phyloP scores from a whole-genome alignment of 2,797 vertebrate genomes.

The Propithecus deckenii region DNA sequence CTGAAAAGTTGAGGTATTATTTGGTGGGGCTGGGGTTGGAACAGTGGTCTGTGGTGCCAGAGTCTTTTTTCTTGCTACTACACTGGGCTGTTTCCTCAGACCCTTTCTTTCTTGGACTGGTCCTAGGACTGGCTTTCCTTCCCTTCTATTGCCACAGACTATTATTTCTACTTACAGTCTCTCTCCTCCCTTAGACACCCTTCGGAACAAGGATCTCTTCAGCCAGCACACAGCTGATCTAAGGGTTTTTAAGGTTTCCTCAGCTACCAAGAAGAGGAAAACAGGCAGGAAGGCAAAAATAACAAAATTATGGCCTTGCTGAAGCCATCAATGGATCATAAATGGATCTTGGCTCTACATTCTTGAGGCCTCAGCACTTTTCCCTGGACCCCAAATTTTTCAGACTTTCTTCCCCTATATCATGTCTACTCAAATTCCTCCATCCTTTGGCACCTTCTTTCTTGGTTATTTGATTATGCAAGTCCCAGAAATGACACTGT shows the following conservation, averaged over 20 bases:
- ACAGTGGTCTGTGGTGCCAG: background rate
- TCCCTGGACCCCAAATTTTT: background rate
- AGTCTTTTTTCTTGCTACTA: background rate
- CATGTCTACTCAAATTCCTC: background rate
- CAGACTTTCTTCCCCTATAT: background rate
- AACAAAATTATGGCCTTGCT: constrained; percentile 22
- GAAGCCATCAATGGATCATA: background rate
- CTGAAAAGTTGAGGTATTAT: background rate
- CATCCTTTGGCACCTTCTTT: background rate
- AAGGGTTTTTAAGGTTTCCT: constrained; percentile 55
- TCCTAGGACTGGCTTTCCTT: background rate
- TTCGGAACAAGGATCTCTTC: constrained; percentile 56
- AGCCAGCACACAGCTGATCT: constrained; percentile 6
- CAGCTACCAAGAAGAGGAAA: constrained; percentile 40
- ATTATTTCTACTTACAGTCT: constrained; percentile 18
- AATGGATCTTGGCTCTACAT: background rate
- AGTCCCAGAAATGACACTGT: background rate
- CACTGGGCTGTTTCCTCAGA: background rate
- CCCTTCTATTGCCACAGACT: background rate
- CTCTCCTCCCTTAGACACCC: background rate
- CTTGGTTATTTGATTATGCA: background rate
- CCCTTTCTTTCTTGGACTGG: background rate
- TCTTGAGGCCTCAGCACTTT: constrained; percentile 8
- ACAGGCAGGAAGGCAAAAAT: constrained; percentile 4
- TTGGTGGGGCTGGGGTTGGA: background rate